Evolutionary conservation across 2,113 vertebrate genomes (phyloP), one percentile per base, ranked within the genome.

Genomic region (Actinemys pallida): DNA sequence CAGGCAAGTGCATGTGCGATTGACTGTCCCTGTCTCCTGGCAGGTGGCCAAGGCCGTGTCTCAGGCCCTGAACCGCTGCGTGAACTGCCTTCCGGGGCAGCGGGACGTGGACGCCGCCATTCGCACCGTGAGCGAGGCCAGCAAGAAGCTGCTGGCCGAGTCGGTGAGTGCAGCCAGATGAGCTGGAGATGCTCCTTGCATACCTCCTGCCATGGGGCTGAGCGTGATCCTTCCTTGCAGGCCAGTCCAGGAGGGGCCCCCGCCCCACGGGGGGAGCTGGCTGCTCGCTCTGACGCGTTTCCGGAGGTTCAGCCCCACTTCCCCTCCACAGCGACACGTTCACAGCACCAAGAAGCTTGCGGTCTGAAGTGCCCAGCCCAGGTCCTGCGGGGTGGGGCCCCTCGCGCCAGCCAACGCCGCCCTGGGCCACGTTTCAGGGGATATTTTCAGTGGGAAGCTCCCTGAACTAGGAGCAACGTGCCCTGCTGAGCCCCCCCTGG

Each of bases 1-100:
- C 31, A 12, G 7, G n/a, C 85, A 4, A 4, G 39, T 25, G 22
- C 11, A 29, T 54, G 35, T 53, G 86, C 52, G 81, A 50, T 3
- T 82, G 31, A 92, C 39, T 0, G 0, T 86, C 76, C 31, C 45
- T 90, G 10, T 81, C 49, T 97, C 93, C 95, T 29, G 83, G 5
- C 91, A 99, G 99, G 99, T 99, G 95, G 99, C 99, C 35, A 99
- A 99, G 96, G 99, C 99, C 0, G 99, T 99, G 92, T 99, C 99
- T 0, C 99, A 99, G 98, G 99, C 99, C 13, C 97, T 99, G 96
- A 99, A 98, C 97, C 98, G 99, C 89, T 99, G 99, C 1, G 99
- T 99, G 78, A 99, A 99, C 98, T 99, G 99, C 97, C 98, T 99
- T 50, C 99, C 99, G 0, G 99, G 99, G 10, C 99, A 99, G 96